phyloP scores from a whole-genome alignment of 2,888 invertebrate species.

The Ceraclea dissimilis region DNA sequence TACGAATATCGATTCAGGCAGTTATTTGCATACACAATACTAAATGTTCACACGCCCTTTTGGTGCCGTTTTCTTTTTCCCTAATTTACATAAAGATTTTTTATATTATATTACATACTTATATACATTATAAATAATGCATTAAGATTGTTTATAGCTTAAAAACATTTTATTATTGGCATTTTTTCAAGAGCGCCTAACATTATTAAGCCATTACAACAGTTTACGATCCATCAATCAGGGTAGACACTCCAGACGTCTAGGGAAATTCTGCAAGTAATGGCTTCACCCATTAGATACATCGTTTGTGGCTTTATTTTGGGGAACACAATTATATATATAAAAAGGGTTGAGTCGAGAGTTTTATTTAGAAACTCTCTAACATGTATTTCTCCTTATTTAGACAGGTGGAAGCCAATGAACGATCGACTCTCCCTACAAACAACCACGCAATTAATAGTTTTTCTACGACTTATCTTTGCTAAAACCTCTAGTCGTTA shows the following conservation, averaged over 20 bases:
- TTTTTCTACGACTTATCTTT: too few species aligned
- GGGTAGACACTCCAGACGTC: slow-evolving; percentile 9
- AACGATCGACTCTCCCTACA: not conserved
- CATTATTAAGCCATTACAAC: slow-evolving; percentile 13
- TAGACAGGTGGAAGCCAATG: not conserved
- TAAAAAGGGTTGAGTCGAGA: not conserved
- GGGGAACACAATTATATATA: not conserved
- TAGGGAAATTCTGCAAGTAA: slow-evolving; percentile 15
- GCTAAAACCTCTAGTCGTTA: too few species aligned
- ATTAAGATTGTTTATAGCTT: slow-evolving; percentile 1
- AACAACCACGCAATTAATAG: not conserved
- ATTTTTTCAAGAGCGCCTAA: slow-evolving; percentile 7
- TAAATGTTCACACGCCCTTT: too few species aligned
- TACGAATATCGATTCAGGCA: too few species aligned
- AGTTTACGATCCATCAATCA: slow-evolving; percentile 11
- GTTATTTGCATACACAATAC: too few species aligned
- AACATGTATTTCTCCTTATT: not conserved
- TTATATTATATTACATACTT: too few species aligned
- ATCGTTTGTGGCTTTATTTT: slow-evolving; percentile 6
- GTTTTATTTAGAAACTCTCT: not conserved
- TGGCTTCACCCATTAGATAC: slow-evolving; percentile 14
- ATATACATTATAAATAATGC: not conserved
- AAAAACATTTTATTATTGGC: slow-evolving; percentile 5
- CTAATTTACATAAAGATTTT: too few species aligned
- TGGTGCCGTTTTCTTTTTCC: too few species aligned